Evolutionary conservation across 2,888 invertebrate genomes (phyloP).

Genomic region (Morpho deidamia): DNA sequence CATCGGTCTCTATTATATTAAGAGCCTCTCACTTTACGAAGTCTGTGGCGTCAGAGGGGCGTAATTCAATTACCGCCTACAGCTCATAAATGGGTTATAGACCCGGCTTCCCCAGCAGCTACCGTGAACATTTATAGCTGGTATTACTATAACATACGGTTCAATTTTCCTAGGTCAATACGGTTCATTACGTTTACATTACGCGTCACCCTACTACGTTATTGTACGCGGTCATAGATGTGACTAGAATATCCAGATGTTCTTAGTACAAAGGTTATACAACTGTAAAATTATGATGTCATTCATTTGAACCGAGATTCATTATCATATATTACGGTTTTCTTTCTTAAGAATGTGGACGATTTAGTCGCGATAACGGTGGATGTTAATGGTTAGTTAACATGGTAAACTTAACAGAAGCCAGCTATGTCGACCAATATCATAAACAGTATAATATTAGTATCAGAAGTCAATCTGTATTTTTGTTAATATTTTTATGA

Average conservation of each 20-base stretch:
- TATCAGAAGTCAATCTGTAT: too few relatives aligned
- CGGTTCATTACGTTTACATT: constrained; percentile 9
- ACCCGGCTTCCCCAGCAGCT: constrained; percentile 33
- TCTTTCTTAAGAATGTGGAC: too few relatives aligned
- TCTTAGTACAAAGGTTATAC: constrained; percentile 1
- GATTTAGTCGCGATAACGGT: too few relatives aligned
- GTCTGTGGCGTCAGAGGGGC: constrained; percentile 28
- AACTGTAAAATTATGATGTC: neutral
- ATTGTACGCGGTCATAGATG: constrained; percentile 13
- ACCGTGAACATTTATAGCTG: neutral
- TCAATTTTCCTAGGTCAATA: constrained; percentile 6
- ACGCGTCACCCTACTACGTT: constrained; percentile 19
- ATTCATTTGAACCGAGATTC: too few relatives aligned
- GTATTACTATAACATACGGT: constrained; percentile 9
- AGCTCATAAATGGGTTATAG: constrained; percentile 41
- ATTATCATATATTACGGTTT: too few relatives aligned
- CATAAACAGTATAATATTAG: too few relatives aligned
- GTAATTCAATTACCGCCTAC: constrained; percentile 41
- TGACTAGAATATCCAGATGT: constrained; percentile 8
- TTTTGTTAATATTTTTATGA: too few relatives aligned
- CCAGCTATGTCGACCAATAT: too few relatives aligned
- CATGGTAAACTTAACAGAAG: too few relatives aligned
- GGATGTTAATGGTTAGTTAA: too few relatives aligned
- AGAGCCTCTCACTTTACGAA: constrained; percentile 23
- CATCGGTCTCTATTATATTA: constrained; percentile 25